Percentiles rank a stretch among this genome's conserved stretches.
phyloP scores from a whole-genome alignment of 2,888 invertebrate species.

The Eupithecia subumbrata region DNA sequence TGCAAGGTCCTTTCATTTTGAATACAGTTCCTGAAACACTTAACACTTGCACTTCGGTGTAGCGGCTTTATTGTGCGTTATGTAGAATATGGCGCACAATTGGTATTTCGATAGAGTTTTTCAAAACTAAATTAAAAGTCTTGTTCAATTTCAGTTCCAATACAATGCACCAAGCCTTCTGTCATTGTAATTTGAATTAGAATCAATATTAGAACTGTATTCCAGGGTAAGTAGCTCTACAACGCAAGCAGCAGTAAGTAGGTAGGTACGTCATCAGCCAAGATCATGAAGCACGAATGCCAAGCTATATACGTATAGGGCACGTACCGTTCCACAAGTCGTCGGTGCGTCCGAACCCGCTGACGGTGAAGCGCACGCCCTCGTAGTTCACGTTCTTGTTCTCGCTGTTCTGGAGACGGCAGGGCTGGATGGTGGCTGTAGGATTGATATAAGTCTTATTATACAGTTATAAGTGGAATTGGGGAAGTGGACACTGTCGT shows the following conservation, averaged over 20 bases:
- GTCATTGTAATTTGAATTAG: too few species aligned
- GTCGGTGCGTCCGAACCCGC: slow-evolving; percentile 68
- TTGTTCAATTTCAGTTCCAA: too few species aligned
- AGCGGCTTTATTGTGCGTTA: too few species aligned
- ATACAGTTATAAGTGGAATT: not conserved
- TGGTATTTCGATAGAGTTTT: too few species aligned
- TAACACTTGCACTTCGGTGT: too few species aligned
- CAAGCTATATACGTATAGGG: slow-evolving; percentile 8
- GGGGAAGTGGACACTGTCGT: not conserved
- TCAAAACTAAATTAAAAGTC: too few species aligned
- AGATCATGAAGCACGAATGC: not conserved
- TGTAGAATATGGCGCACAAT: too few species aligned
- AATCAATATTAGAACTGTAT: too few species aligned
- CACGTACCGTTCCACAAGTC: slow-evolving; percentile 60
- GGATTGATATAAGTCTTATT: not conserved
- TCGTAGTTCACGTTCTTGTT: slow-evolving; percentile 60
- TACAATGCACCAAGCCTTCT: too few species aligned
- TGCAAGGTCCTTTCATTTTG: too few species aligned
- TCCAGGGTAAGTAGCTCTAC: too few species aligned
- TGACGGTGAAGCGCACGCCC: slow-evolving; percentile 58
- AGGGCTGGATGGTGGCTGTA: slow-evolving; percentile 63
- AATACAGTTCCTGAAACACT: too few species aligned
- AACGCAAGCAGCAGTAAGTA: not conserved
- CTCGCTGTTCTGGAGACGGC: slow-evolving; percentile 64
- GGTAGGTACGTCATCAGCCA: not conserved